These are phyloP conservation scores for Drosophila pectinifera DNA, from an alignment of 1,140 invertebrate species.

Conservation along the genomic window DNA sequence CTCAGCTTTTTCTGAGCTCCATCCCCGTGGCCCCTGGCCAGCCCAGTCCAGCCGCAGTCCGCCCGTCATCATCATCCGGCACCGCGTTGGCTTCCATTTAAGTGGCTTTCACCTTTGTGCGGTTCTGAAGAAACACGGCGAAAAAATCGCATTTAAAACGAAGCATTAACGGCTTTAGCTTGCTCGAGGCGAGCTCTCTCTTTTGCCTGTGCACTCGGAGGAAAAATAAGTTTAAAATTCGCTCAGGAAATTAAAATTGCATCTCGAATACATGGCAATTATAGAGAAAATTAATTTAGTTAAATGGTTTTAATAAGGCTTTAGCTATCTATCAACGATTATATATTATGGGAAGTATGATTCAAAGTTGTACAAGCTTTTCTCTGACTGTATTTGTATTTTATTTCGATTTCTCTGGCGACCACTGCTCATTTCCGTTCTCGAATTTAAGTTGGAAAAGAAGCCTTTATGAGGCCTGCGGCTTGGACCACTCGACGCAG, in stretches of 20 bases:
- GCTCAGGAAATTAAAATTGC: background rate
- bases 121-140: constrained; percentile 30
- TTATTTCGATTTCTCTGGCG: constrained; percentile 33
- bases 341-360: no score
- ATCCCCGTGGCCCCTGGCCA: background rate
- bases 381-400: constrained; percentile 1
- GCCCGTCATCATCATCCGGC: constrained; percentile 24
- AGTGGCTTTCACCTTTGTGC: constrained; percentile 62
- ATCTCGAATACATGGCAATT: no score
- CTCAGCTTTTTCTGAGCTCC: constrained; percentile 32
- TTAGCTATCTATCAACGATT: no score
- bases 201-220: background rate
- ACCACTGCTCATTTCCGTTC: constrained; percentile 21
- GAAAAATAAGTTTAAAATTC: no score
- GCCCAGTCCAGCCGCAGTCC: background rate
- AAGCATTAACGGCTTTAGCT: constrained; percentile 53
- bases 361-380: background rate
- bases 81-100: constrained; percentile 52
- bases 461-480: constrained; percentile 84
- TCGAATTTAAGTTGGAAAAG: constrained; percentile 1
- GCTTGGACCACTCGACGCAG: constrained; percentile 99
- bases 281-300: no score
- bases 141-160: constrained; percentile 60
- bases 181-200: constrained; percentile 3
- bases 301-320: background rate